Percentiles rank a stretch among this genome's conserved stretches.
phyloP scores from a whole-genome alignment of 2,888 invertebrate genomes.

The Pherbina coryleti region DNA sequence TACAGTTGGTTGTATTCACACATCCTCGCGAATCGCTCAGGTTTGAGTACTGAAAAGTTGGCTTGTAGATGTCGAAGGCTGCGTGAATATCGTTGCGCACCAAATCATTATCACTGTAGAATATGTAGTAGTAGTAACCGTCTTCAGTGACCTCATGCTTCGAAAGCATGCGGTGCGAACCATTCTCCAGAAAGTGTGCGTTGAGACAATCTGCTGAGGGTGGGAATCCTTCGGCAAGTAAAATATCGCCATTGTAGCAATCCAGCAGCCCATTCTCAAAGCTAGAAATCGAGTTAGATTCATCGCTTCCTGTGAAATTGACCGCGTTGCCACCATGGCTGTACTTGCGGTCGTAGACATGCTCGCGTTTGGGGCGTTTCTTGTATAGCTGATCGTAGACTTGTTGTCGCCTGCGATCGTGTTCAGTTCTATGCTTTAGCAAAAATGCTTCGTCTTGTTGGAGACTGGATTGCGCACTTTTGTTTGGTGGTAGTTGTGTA shows the following conservation, averaged over 20 bases:
- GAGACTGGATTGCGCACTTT: not conserved
- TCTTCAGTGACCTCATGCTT: slow-evolving; percentile 80
- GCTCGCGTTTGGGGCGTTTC: slow-evolving; percentile 63
- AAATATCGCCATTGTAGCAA: slow-evolving; percentile 82
- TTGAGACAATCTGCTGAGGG: slow-evolving; percentile 78
- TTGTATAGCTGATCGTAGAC: slow-evolving; percentile 61
- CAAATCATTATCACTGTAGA: slow-evolving; percentile 88
- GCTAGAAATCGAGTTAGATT: slow-evolving; percentile 82
- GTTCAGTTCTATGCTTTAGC: slow-evolving; percentile 34
- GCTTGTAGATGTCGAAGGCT: slow-evolving; percentile 87
- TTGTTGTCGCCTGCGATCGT: slow-evolving; percentile 53
- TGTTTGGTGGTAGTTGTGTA: not conserved
- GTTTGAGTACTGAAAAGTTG: slow-evolving; percentile 81
- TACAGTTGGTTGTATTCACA: slow-evolving; percentile 82
- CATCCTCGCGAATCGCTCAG: slow-evolving; percentile 72
- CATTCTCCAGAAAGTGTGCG: slow-evolving; percentile 78
- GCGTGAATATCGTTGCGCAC: slow-evolving; percentile 85
- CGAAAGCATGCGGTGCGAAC: slow-evolving; percentile 76
- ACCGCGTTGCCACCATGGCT: slow-evolving; percentile 81
- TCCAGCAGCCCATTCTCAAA: slow-evolving; percentile 83
- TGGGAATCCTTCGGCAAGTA: slow-evolving; percentile 80
- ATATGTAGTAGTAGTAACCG: slow-evolving; percentile 91
- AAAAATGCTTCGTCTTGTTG: slow-evolving; percentile 8
- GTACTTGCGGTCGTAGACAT: slow-evolving; percentile 79
- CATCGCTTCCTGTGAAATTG: slow-evolving; percentile 73